These are phyloP conservation scores for Poliocrania exsul DNA, from an alignment of 2,797 vertebrate genomes.

Conservation along the genomic window DNA sequence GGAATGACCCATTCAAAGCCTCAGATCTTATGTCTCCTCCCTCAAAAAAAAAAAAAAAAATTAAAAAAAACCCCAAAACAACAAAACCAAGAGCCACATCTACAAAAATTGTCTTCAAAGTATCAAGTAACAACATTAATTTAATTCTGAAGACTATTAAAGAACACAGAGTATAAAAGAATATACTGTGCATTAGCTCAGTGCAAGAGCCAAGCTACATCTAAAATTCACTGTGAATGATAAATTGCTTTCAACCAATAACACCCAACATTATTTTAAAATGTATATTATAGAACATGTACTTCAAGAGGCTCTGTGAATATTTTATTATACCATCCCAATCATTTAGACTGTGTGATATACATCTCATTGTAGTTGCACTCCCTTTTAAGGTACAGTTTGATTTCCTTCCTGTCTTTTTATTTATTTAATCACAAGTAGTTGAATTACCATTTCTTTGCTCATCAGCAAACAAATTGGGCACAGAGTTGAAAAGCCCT, in stretches of 20 bases:
- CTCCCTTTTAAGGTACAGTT: neutral
- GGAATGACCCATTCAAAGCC: neutral
- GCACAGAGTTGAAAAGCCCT: neutral
- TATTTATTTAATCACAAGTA: slow-evolving; percentile 33
- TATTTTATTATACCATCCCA: slow-evolving; percentile 31
- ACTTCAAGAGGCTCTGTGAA: slow-evolving; percentile 21
- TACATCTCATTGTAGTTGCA: neutral
- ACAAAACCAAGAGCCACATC: fast-evolving
- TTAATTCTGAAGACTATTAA: neutral
- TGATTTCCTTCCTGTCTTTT: neutral
- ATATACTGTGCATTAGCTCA: neutral
- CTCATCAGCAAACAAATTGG: neutral
- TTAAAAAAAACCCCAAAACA: neutral
- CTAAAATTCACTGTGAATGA: slow-evolving; percentile 18
- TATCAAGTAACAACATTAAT: neutral
- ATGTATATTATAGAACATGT: neutral
- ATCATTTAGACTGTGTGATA: slow-evolving; percentile 15
- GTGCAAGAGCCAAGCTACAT: neutral
- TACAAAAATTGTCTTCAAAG: neutral
- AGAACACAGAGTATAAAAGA: neutral
- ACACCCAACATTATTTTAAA: slow-evolving; percentile 19
- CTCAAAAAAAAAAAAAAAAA: neutral
- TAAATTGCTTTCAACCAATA: slow-evolving; percentile 34
- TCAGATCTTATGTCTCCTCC: neutral
- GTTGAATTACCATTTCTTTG: neutral